Evolutionary conservation across 2,888 invertebrate species (phyloP), one percentile per base, ranked within the genome.

Genomic region (Sepioteuthis lessoniana): DNA sequence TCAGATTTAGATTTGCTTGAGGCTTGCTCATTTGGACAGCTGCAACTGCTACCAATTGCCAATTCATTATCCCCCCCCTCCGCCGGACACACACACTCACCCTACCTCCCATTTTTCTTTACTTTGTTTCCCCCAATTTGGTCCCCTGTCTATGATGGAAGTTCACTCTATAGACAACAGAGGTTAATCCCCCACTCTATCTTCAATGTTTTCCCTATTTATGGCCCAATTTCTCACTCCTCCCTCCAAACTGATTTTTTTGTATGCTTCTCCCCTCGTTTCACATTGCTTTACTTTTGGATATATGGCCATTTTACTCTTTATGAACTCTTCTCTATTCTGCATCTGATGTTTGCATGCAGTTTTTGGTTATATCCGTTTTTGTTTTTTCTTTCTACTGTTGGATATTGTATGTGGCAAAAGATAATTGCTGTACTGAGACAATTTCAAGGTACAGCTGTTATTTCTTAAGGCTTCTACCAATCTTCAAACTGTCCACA

Each of bases 11-110:
- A 5, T 76, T 76, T n/a, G 76, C 76, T 76, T 76, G 4, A 76
- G 76, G 76, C 76, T 76, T 76, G 76, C n/a, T 76, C 76, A 76
- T 76, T 76, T 76, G 76, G 76, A 25, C 55, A 55, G 55, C 55
- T 76, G 76, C 76, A 76, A 76, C 76, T 76, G 76, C 76, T n/a
- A 76, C 76, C 76, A 76, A 76, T 76, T 35, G 76, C 76, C n/a
- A n/a, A 76, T 76, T 76, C n/a, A 76, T 76, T 76, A 35, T 35
- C n/a, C 19, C 76, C n/a, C 10, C 42, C 42, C 7, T 7, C 42
- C 42, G 4, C 42, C 42, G n/a, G n/a, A n/a, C n/a, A n/a, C n/a
- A n/a, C n/a, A n/a, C n/a, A n/a, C 42, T 5, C 42, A 42, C 3
- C 7, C 42, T 42, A 42, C 42, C 42, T 35, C 76, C 76, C 2